Percentiles rank a stretch among this genome's conserved stretches.
These are phyloP conservation scores for Holacanthella duospinosa DNA, from an alignment of 2,888 invertebrate species.

Conservation along the genomic window DNA sequence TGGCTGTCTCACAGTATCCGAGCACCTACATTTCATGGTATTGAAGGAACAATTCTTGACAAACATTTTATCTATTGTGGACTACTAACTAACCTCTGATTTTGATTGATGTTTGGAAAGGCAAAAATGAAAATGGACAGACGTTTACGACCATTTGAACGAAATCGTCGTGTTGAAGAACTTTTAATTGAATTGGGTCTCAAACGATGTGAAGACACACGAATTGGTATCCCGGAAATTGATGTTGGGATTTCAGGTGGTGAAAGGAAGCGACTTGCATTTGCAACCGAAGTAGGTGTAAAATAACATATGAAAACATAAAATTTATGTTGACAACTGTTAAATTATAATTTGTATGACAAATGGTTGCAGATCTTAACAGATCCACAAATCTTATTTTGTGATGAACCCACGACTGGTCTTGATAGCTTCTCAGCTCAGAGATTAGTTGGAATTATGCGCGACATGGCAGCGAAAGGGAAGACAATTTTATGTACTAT, in stretches of 20 bases:
- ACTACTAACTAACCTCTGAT: background rate
- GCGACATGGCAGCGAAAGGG: conserved; percentile 43
- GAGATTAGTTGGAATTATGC: conserved; percentile 38
- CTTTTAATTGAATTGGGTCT: conserved; percentile 63
- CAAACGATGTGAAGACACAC: conserved; percentile 56
- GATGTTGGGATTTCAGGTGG: conserved; percentile 82
- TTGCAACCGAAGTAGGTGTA: conserved; percentile 70
- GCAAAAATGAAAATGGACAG: conserved; percentile 69
- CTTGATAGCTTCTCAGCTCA: conserved; percentile 34
- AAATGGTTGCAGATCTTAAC: conserved; percentile 43
- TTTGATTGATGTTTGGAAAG: conserved; percentile 43
- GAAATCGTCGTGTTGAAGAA: conserved; percentile 56
- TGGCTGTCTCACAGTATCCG: conserved; percentile 69
- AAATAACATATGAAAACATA: too few species aligned
- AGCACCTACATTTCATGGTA: conserved; percentile 81
- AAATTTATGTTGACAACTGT: too few species aligned
- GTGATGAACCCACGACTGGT: conserved; percentile 50
- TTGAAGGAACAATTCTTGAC: conserved; percentile 23
- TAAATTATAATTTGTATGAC: too few species aligned
- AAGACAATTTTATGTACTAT: conserved; percentile 48
- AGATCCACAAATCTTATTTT: conserved; percentile 46
- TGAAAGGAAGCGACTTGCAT: conserved; percentile 81
- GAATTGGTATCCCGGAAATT: conserved; percentile 73
- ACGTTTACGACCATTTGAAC: conserved; percentile 51
- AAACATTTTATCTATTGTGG: background rate